A percentile compares a stretch with the other conserved stretches of the same genome.
These are phyloP conservation scores for Notarius quadriscutis DNA, from an alignment of 2,113 vertebrate genomes.

Conservation along the genomic window DNA sequence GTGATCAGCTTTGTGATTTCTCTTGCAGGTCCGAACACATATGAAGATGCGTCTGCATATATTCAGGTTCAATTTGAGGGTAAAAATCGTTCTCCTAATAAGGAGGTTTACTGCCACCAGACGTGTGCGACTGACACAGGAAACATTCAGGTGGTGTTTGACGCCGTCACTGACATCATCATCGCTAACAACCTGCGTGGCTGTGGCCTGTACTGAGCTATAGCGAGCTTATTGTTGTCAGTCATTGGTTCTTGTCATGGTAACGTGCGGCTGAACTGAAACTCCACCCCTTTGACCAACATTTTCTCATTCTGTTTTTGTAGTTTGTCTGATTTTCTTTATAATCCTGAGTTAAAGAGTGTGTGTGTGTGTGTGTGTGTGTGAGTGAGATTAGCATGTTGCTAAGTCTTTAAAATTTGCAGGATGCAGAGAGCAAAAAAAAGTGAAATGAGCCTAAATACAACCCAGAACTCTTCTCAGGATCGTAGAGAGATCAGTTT, in stretches of 20 bases:
- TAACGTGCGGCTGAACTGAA: conserved; percentile 55
- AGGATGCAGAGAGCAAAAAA: not conserved
- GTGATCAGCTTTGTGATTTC: conserved; percentile 7
- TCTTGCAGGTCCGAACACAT: conserved; percentile 83
- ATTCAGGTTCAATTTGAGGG: conserved; percentile 95
- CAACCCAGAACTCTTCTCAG: not conserved
- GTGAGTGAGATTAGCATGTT: not conserved
- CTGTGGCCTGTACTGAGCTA: conserved; percentile 90
- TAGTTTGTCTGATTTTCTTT: conserved; percentile 37
- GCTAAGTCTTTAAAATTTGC: not conserved
- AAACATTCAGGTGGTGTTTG: conserved; percentile 98
- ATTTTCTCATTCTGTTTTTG: conserved; percentile 5
- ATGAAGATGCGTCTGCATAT: conserved; percentile 86
- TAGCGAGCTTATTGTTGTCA: conserved; percentile 60
- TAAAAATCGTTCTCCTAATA: conserved; percentile 94
- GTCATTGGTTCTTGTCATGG: conserved; percentile 55
- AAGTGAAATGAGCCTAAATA: not conserved
- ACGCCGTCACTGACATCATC: conserved; percentile 98
- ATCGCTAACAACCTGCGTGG: conserved; percentile 98
- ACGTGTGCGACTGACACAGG: conserved; percentile 98
- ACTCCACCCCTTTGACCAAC: conserved; percentile 15
- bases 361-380: not conserved
- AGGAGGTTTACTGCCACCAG: conserved; percentile 96
- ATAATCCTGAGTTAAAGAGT: conserved; percentile 18
- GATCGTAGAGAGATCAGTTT: not conserved